A percentile compares a stretch with the other conserved stretches of the same genome.
These are phyloP conservation scores for Pogona vitticeps DNA, from an alignment of 2,113 vertebrate species.

Conservation along the genomic window DNA sequence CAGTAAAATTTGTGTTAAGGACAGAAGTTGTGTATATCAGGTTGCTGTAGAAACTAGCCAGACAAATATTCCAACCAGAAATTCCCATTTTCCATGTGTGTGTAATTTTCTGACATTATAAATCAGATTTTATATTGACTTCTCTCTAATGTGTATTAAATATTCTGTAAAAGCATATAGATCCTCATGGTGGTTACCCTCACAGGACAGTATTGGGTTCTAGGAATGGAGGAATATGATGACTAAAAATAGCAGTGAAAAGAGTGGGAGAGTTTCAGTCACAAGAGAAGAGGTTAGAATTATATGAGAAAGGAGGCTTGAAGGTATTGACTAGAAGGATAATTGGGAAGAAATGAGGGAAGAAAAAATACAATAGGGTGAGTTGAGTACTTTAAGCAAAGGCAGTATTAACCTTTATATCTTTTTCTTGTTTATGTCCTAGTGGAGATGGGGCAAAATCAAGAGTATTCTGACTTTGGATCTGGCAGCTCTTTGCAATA, in stretches of 20 bases:
- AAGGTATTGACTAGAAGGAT: not conserved
- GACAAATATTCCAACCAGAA: conserved; percentile 39
- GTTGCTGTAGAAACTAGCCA: conserved; percentile 57
- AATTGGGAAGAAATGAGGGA: not conserved
- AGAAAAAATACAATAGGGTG: no score
- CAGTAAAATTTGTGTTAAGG: conserved; percentile 52
- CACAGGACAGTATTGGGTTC: conserved; percentile 25
- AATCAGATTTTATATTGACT: conserved; percentile 53
- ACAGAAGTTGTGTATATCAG: conserved; percentile 40
- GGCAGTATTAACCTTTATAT: not conserved
- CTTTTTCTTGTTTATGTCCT: no score
- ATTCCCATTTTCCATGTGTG: not conserved
- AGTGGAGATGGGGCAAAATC: no score
- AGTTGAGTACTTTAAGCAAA: not conserved
- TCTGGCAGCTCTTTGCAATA: no score
- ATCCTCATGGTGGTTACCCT: conserved; percentile 31
- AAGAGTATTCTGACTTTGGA: no score
- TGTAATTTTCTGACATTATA: conserved; percentile 46
- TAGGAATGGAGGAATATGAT: not conserved
- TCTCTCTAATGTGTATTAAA: conserved; percentile 52
- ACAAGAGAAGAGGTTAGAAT: no score
- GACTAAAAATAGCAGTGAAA: not conserved
- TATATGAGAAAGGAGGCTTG: no score
- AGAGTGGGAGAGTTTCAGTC: not conserved
- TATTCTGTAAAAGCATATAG: conserved; percentile 31